Evolutionary conservation across 2,797 vertebrate species (phyloP), one percentile per base, ranked within the genome.

Genomic region (Cephalopachus bancanus): DNA sequence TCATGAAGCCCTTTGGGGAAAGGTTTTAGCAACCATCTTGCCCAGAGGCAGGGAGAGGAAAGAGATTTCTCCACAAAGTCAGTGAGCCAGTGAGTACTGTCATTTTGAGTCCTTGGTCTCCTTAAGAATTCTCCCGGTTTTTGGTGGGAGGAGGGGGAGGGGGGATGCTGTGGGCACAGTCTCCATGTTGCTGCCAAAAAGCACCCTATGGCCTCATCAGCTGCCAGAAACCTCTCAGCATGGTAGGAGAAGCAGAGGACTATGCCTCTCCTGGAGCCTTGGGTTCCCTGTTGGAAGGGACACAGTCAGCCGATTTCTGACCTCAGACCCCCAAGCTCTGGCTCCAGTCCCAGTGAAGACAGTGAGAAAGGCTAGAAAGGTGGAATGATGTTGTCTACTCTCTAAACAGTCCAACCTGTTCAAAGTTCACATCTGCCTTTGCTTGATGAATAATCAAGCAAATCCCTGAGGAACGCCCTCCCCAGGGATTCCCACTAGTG

Each of bases 131-230:
- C 20, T 67, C 51, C 60, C 33, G n/a, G 53, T 11, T 37, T 53
- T 57, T 3, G 60, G 37, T 14, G 7, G 67, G 4, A 11, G 44
- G 37, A 37, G 3, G 24, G 3, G 9, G 4, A 17, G 33, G 28
- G 22, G 53, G 12, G 1, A 33, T 15, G 81, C n/a, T 49, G 28
- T 8, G 91, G 26, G 26, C 49, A 37, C 12, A 9, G n/a, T 30
- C 37, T 60, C 1, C 6, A 17, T 51, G 19, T 16, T 20, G 49
- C 26, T 16, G 30, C 33, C 30, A 6, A 14, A 22, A 67, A 44
- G 75, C 57, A 19, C 30, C 0, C 1, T 2, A 19, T 24, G 30
- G 22, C 12, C 24, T 6, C 24, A 17, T 2, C 26, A 2, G 8
- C 1, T 4, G 14, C 3, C 12, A 5, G 71, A 30, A 22, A 3